Evolutionary conservation across 2,797 vertebrate genomes (phyloP), one percentile per base, ranked within the genome.

Genomic region (Cheirogaleus major): DNA sequence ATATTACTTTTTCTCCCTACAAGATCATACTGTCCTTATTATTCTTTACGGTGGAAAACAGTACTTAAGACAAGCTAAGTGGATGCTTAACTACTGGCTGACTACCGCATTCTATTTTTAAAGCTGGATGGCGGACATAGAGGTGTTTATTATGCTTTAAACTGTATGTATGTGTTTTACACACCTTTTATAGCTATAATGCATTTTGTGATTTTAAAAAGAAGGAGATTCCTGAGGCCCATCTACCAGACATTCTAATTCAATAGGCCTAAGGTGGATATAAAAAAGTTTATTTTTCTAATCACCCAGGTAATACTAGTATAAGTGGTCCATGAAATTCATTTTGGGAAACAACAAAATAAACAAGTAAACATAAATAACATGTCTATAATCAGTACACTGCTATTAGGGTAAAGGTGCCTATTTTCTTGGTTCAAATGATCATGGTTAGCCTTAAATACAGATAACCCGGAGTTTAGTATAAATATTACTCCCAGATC

Each of bases 121-220:
- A 95, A 55, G 50, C 10, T 38, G 65, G 43, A n/a, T 5, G 7
- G 25, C 23, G 11, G 9, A 25, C n/a, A 75, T 1, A 72, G 38
- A 27, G 32, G 13, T 43, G 5, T 30, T 48, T 55, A 73, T n/a
- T 27, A 89, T 11, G 41, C 13, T 88, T n/a, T 72, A 63, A 81
- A 83, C 23, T 50, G 8, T 41, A 5, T 9, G 11, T 10, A 43
- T 20, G 17, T 32, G 22, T 43, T 48, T 57, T 43, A 70, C 3
- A 65, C 1, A 91, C 7, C 23, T 75, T 91, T 89, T 32, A 1
- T n/a, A 84, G 38, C 59, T 52, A 35, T 20, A 57, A 35, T 65
- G 5, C 57, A 95, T 55, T 92, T 79, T 27, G 59, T 15, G 20
- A 76, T 73, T 81, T 95, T 90, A n/a, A 70, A 84, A 89, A 80